Evolutionary conservation across 2,888 invertebrate genomes (phyloP).

Genomic region (Eudasyphora cyanicolor): DNA sequence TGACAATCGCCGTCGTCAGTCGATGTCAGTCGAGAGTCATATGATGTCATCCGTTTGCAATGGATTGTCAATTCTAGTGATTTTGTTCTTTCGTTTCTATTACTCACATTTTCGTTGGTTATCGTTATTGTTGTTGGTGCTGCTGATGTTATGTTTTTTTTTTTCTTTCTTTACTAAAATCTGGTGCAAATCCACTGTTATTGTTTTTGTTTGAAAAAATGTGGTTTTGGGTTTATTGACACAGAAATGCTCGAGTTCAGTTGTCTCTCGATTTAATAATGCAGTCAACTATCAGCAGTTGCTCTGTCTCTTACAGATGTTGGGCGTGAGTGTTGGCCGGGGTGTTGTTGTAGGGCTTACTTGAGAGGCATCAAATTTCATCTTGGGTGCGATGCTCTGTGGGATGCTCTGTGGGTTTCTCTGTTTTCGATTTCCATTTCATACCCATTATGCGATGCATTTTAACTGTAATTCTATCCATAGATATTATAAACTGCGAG

Average conservation of each 20-base stretch:
- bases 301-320: no score
- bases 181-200: constrained; percentile 3
- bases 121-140: constrained; percentile 22
- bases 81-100: constrained; percentile 18
- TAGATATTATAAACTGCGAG: neutral
- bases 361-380: constrained; percentile 55
- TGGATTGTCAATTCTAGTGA: constrained; percentile 16
- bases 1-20: neutral
- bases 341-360: constrained; percentile 38
- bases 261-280: neutral
- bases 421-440: neutral
- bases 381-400: neutral
- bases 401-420: neutral
- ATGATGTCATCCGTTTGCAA: constrained; percentile 56
- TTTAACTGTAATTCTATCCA: neutral
- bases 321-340: neutral
- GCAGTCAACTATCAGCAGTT: neutral
- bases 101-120: constrained; percentile 28
- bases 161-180: no score
- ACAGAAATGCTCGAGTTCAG: constrained; percentile 29
- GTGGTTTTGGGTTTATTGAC: constrained; percentile 64
- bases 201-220: constrained; percentile 21
- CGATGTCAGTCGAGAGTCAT: constrained; percentile 20
- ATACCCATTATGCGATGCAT: neutral
- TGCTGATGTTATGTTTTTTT: constrained; percentile 5